A percentile compares a stretch with the other conserved stretches of the same genome.
Evolutionary conservation across 2,797 vertebrate species (phyloP).

Genomic region (Nasua narica): DNA sequence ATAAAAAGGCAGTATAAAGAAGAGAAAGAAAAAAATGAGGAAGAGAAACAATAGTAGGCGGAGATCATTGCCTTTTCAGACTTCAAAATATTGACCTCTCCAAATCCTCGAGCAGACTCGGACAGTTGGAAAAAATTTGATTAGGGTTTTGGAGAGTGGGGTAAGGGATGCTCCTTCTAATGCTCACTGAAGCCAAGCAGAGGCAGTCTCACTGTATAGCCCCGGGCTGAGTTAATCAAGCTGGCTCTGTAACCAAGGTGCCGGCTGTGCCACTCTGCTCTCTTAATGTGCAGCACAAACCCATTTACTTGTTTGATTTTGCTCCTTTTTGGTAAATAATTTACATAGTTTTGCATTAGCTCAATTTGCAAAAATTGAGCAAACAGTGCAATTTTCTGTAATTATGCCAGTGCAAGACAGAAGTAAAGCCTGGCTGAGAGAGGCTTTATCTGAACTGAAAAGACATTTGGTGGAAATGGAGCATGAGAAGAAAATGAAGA

Average conservation of each 20-base stretch:
- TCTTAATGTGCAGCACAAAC: conserved; percentile 50
- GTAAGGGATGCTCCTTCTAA: not conserved
- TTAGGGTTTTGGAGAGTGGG: not conserved
- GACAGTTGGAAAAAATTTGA: not conserved
- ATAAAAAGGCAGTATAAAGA: not conserved
- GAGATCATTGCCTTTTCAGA: not conserved
- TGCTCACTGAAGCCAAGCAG: not conserved
- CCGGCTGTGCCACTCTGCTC: conserved; percentile 23
- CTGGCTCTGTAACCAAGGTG: conserved; percentile 11
- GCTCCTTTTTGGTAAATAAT: conserved; percentile 74
- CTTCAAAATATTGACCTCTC: not conserved
- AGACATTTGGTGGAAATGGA: conserved; percentile 73
- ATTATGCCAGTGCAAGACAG: conserved; percentile 58
- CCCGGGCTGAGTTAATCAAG: conserved; percentile 15
- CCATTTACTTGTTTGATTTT: conserved; percentile 74
- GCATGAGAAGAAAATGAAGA: conserved; percentile 75
- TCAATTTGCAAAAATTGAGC: conserved; percentile 78
- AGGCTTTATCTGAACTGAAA: conserved; percentile 69
- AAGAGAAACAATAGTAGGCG: not conserved
- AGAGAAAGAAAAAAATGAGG: not conserved
- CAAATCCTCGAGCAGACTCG: not conserved
- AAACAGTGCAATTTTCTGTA: conserved; percentile 75
- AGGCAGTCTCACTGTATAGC: not conserved
- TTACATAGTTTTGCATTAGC: conserved; percentile 74
- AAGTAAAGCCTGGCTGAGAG: conserved; percentile 67